Base-by-base conservation (phyloP, 2,888 invertebrate genomes). In the Dascillus cervinus region DNA sequence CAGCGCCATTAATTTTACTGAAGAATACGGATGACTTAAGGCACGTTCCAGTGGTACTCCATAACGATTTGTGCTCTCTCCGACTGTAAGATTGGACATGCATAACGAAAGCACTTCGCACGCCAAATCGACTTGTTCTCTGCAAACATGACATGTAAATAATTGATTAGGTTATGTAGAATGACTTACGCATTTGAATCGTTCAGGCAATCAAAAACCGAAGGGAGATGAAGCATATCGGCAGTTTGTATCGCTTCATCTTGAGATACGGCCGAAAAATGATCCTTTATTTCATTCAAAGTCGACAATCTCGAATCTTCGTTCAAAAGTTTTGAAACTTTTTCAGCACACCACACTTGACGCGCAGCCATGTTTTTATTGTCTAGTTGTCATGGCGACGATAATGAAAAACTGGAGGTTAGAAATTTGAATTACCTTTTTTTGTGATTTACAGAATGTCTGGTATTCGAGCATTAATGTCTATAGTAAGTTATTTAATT, bases 191-290 rank as follows among this genome's bases (percentile, higher is more conserved):
- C 53, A 30, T 67, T 69, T 4, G 67, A 62, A 34, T 68, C 65
- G 52, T 79, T 75, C 15, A 81, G 60, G 47, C 81, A 82, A 22
- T 77, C 72, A 37, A 80, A 72, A 32, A 83, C 69, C 46, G 73
- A 65, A 1, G 75, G 66, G 31, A 80, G 67, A 41, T 73, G 72
- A 10, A 74, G 43, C 29, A 63, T 41, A 24, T 58, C 59, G 6
- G 62, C 62, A 9, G 66, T 62, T 41, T 62, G 53, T 9, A 53
- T 49, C 2, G 57, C 60, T 50, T 71, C 68, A 21, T 65, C 47
- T 5, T 60, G 50, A 1, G 65, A 50, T 11, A 65, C 44, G 4
- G 61, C 55, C 33, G 56, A 53, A 1, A 73, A 56, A 26, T 64
- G 62, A 2, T 62, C 56, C 25, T 64, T 64, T 28, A 73, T 67